These are phyloP conservation scores for Tragelaphus scriptus DNA, from an alignment of 2,113 vertebrate species.

Conservation along the genomic window DNA sequence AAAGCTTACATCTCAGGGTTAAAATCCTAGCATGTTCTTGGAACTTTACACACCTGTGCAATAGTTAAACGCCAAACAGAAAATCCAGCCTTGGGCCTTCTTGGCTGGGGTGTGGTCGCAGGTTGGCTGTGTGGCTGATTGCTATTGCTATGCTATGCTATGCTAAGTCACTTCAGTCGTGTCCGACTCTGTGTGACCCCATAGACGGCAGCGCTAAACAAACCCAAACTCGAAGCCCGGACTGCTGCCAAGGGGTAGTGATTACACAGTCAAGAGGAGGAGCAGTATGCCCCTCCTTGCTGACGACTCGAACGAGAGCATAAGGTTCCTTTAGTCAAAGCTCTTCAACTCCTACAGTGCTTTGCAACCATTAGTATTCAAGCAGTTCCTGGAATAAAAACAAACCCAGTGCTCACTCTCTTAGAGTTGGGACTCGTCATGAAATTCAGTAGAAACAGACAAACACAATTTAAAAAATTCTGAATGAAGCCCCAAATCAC, in stretches of 20 bases:
- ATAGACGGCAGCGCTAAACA: no score
- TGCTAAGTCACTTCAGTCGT: no score
- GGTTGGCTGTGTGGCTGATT: not conserved
- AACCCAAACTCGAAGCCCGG: not conserved
- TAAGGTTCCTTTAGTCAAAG: constrained; percentile 37
- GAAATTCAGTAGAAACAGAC: not conserved
- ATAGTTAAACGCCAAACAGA: constrained; percentile 24
- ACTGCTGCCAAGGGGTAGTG: not conserved
- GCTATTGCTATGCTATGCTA: no score
- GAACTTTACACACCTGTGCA: not conserved
- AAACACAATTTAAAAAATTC: not conserved
- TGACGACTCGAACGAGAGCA: not conserved
- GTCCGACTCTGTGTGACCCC: no score
- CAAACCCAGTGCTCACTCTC: not conserved
- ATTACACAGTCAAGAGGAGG: not conserved
- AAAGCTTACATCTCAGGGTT: not conserved
- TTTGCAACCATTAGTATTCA: not conserved
- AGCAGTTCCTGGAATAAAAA: not conserved
- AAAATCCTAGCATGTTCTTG: not conserved
- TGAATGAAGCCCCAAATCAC: not conserved
- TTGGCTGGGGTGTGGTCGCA: not conserved
- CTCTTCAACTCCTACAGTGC: not conserved
- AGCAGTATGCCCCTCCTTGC: not conserved
- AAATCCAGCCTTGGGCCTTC: constrained; percentile 1
- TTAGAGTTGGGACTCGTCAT: not conserved